A percentile compares a stretch with the other conserved stretches of the same genome.
Conservation (phyloP, 2,797 vertebrate genomes). For the Rhincodon typus region DNA sequence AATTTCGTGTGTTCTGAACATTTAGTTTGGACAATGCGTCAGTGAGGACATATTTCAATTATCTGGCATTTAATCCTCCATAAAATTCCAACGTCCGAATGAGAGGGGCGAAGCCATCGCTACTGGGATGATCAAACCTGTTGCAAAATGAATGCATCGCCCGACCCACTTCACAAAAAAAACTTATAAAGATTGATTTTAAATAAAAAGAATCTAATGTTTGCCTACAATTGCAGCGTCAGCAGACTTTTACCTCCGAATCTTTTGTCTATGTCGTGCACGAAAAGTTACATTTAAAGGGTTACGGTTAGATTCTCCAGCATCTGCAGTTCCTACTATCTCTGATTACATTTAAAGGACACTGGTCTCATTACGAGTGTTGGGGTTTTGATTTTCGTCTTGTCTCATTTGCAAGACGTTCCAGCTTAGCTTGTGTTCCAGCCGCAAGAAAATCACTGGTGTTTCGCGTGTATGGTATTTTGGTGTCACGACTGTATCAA, state of each 20-base stretch:
- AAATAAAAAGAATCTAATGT: not conserved
- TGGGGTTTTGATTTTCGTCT: not conserved
- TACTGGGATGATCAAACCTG: not conserved
- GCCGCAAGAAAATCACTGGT: not conserved
- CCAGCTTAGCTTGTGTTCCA: not conserved
- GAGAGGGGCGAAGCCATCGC: not conserved
- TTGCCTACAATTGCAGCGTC: not conserved
- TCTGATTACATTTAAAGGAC: constrained; percentile 89
- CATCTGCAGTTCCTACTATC: too few relatives aligned
- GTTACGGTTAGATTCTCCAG: too few relatives aligned
- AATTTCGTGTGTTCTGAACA: not conserved
- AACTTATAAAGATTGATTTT: not conserved
- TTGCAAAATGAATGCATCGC: not conserved
- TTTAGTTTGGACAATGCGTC: not conserved
- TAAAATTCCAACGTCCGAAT: not conserved
- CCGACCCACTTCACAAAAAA: not conserved
- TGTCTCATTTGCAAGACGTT: not conserved
- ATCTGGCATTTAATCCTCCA: not conserved
- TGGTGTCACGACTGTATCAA: constrained; percentile 80
- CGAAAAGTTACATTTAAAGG: constrained; percentile 81
- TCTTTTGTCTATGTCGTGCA: not conserved
- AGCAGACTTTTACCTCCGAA: not conserved
- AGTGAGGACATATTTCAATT: not conserved
- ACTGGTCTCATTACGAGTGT: constrained; percentile 79
- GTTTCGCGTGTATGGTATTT: constrained; percentile 46